Conservation (phyloP, 2,797 vertebrate genomes). For the Scyliorhinus canicula region DNA sequence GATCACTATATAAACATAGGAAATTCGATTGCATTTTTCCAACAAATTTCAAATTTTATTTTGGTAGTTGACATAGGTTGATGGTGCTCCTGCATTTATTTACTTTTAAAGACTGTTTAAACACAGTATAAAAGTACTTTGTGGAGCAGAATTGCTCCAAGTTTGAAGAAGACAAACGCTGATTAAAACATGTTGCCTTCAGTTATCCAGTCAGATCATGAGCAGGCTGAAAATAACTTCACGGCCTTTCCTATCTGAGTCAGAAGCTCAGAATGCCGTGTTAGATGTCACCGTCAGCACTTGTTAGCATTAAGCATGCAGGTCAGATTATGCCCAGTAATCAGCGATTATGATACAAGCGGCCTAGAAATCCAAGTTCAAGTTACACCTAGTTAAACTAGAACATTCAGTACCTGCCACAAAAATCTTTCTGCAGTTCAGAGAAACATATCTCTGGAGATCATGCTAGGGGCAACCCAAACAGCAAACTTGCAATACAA, state of each 20-base stretch:
- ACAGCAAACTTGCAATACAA: not conserved
- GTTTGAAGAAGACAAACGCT: not conserved
- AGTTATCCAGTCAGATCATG: not conserved
- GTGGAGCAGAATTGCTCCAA: not conserved
- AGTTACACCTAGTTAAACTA: not conserved
- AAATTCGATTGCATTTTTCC: not conserved
- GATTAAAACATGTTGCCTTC: not conserved
- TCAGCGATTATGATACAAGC: not conserved
- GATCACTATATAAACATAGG: not conserved
- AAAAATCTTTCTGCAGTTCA: not conserved
- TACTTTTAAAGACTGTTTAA: not conserved
- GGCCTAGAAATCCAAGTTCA: not conserved
- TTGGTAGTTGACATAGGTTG: not conserved
- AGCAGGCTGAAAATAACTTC: conserved; percentile 8
- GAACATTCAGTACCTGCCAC: not conserved
- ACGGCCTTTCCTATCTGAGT: conserved; percentile 8
- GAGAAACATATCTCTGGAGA: not conserved
- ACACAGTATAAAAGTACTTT: not conserved
- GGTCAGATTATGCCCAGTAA: conserved; percentile 20
- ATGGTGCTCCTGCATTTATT: not conserved
- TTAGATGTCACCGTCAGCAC: not conserved
- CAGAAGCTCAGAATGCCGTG: not conserved
- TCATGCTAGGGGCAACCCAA: conserved; percentile 10
- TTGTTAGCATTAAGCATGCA: not conserved
- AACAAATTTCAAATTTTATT: not conserved